These are phyloP conservation scores for Carpatolechia fugitivella DNA, from an alignment of 2,888 invertebrate species.

Conservation along the genomic window DNA sequence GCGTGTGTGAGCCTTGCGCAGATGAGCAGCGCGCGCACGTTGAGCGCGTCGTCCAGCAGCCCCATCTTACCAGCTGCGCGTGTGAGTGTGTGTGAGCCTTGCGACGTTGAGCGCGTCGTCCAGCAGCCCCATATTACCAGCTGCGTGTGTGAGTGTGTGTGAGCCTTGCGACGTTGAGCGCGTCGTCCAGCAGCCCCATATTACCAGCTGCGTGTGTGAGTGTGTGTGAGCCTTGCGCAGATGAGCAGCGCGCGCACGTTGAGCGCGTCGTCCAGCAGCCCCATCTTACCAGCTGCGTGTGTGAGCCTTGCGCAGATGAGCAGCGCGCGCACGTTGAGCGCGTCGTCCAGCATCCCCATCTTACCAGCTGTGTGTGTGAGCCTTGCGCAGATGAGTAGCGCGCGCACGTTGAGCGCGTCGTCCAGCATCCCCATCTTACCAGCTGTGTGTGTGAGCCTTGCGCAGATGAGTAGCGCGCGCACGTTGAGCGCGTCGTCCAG, in stretches of 20 bases:
- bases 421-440: constrained; percentile 94
- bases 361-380: no score
- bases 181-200: constrained; percentile 23
- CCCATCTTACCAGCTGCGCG: constrained; percentile 97
- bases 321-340: constrained; percentile 90
- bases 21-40: constrained; percentile 90
- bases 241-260: constrained; percentile 92
- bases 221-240: no score
- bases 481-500: constrained; percentile 88
- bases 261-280: constrained; percentile 88
- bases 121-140: constrained; percentile 93
- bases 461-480: constrained; percentile 87
- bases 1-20: constrained; percentile 33
- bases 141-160: constrained; percentile 89
- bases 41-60: constrained; percentile 88
- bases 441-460: constrained; percentile 88
- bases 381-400: constrained; percentile 82
- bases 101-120: constrained; percentile 92
- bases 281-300: constrained; percentile 97
- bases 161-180: constrained; percentile 41
- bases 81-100: no score
- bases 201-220: no score
- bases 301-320: constrained; percentile 79
- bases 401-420: constrained; percentile 90
- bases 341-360: constrained; percentile 92